Evolutionary conservation across 1,140 invertebrate genomes (phyloP).

Genomic region (Euwallacea similis): DNA sequence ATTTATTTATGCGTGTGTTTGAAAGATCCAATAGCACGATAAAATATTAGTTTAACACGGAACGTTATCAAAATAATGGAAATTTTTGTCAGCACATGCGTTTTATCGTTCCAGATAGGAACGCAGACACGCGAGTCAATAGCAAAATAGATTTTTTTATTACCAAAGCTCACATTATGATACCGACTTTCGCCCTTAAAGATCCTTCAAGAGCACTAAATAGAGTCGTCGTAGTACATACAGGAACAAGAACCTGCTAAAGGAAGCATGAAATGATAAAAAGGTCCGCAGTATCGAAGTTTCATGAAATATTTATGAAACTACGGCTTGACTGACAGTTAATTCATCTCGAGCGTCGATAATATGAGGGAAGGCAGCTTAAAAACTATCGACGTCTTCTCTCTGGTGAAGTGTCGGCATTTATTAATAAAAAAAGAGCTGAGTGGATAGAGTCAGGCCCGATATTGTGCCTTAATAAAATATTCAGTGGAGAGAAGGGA

Average conservation of each 20-base stretch:
- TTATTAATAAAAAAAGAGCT: constrained; percentile 19
- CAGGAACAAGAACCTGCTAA: constrained; percentile 19
- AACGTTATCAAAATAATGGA: constrained; percentile 34
- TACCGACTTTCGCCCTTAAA: constrained; percentile 1
- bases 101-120: constrained; percentile 9
- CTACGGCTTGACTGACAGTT: constrained; percentile 32
- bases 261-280: constrained; percentile 30
- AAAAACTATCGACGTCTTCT: constrained; percentile 20
- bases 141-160: constrained; percentile 26
- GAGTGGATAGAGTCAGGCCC: background rate
- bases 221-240: constrained; percentile 16
- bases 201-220: background rate
- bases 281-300: constrained; percentile 18
- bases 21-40: constrained; percentile 29
- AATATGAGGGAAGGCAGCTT: constrained; percentile 8
- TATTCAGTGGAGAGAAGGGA: constrained; percentile 11
- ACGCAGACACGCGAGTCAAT: constrained; percentile 18
- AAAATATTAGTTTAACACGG: constrained; percentile 31
- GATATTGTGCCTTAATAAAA: constrained; percentile 16
- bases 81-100: constrained; percentile 34
- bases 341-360: constrained; percentile 27
- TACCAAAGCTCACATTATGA: constrained; percentile 25
- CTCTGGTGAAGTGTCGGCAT: constrained; percentile 15
- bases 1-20: constrained; percentile 30
- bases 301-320: constrained; percentile 36